Conservation (phyloP, 2,888 invertebrate species). For the Osmoderma eremita region DNA sequence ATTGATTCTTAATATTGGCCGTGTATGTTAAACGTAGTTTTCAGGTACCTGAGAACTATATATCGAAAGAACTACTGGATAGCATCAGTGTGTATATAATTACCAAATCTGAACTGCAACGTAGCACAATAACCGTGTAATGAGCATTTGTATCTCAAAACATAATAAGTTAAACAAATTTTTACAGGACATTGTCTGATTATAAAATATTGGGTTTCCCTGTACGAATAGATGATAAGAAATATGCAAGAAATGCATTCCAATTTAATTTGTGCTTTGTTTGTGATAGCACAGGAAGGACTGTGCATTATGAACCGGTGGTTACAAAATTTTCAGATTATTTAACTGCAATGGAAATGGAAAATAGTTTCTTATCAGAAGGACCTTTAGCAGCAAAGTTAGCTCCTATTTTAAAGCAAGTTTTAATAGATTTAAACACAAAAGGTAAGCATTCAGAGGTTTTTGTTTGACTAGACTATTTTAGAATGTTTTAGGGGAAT, state of each 20-base stretch:
- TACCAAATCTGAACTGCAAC: constrained; percentile 91
- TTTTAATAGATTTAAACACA: constrained; percentile 84
- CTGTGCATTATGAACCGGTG: constrained; percentile 92
- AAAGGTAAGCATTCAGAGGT: constrained; percentile 59
- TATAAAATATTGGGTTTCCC: constrained; percentile 94
- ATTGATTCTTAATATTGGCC: constrained; percentile 38
- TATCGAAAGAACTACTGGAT: constrained; percentile 94
- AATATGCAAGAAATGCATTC: constrained; percentile 93
- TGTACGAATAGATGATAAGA: constrained; percentile 86
- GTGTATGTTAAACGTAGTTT: constrained; percentile 48
- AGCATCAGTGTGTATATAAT: constrained; percentile 94
- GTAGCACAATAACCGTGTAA: constrained; percentile 91
- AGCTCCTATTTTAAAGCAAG: constrained; percentile 79
- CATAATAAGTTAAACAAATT: constrained; percentile 10
- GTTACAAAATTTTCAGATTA: constrained; percentile 95
- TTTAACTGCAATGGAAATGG: constrained; percentile 88
- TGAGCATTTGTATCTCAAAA: constrained; percentile 16
- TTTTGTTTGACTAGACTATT: neutral
- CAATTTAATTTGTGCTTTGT: constrained; percentile 96
- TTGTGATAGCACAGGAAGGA: constrained; percentile 88
- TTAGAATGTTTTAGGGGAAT: constrained; percentile 55
- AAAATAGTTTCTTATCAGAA: constrained; percentile 83
- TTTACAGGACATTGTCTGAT: constrained; percentile 73
- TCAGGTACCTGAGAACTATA: constrained; percentile 88
- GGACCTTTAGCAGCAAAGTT: constrained; percentile 73